phyloP scores from a whole-genome alignment of 2,888 invertebrate genomes.

The Lagria hirta region DNA sequence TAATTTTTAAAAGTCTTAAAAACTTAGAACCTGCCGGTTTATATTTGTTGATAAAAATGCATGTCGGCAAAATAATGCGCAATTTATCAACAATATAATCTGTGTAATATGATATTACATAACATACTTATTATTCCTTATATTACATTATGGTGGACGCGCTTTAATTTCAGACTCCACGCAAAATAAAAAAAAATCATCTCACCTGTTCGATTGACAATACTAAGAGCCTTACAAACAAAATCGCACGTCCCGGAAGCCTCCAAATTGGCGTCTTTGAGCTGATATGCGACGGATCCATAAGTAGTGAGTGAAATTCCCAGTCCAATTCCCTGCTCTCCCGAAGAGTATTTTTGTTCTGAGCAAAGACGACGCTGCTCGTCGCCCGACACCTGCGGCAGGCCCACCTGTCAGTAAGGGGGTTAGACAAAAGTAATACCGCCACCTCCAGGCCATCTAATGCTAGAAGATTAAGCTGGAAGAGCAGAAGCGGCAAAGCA shows the following conservation, averaged over 20 bases:
- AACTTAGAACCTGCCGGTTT: too few species aligned
- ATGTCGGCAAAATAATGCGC: too few species aligned
- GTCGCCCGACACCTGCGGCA: slow-evolving; percentile 69
- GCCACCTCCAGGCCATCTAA: slow-evolving; percentile 25
- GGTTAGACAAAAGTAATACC: slow-evolving; percentile 27
- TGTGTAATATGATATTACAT: too few species aligned
- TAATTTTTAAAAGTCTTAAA: too few species aligned
- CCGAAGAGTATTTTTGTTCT: slow-evolving; percentile 62
- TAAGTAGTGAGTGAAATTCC: slow-evolving; percentile 64
- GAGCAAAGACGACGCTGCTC: slow-evolving; percentile 70
- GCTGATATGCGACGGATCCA: slow-evolving; percentile 75
- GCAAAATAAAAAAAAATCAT: slow-evolving; percentile 7
- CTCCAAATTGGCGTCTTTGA: slow-evolving; percentile 78
- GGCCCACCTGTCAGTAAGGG: slow-evolving; percentile 48
- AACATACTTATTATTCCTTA: too few species aligned
- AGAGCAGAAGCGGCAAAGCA: slow-evolving; percentile 7
- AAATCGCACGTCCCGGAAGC: slow-evolving; percentile 74
- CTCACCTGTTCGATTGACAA: slow-evolving; percentile 73
- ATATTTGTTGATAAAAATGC: too few species aligned
- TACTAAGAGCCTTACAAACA: slow-evolving; percentile 69
- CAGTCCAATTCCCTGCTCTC: slow-evolving; percentile 50
- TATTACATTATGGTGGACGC: too few species aligned
- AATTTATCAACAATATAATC: too few species aligned
- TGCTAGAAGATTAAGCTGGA: slow-evolving; percentile 22
- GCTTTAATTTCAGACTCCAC: too few species aligned